Conservation (phyloP, 2,113 vertebrate genomes). For the Todiramphus chloris region DNA sequence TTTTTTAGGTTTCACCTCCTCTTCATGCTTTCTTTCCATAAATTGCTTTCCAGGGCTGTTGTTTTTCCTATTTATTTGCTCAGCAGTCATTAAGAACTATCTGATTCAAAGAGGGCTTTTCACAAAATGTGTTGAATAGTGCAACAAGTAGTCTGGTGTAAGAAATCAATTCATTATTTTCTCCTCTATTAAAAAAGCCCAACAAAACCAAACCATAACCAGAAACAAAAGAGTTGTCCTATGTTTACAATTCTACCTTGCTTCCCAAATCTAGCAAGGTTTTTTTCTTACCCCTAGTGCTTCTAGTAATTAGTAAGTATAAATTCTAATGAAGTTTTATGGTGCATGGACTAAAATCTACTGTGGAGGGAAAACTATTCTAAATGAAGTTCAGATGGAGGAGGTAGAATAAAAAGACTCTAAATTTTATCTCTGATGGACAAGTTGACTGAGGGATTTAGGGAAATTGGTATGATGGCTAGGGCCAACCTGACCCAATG, state of each 20-base stretch:
- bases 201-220: neutral
- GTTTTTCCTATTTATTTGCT: slow-evolving; percentile 38
- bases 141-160: neutral
- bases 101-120: neutral
- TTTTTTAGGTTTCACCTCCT: slow-evolving; percentile 59
- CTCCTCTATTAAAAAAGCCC: neutral
- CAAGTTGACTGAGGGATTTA: neutral
- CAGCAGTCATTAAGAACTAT: slow-evolving; percentile 4
- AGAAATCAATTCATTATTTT: neutral
- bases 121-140: neutral
- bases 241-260: neutral
- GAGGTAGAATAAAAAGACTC: slow-evolving; percentile 8
- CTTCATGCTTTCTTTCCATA: slow-evolving; percentile 30
- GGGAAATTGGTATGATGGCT: neutral
- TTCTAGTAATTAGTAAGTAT: neutral
- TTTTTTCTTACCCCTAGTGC: neutral
- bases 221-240: neutral
- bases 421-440: slow-evolving; percentile 16
- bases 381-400: neutral
- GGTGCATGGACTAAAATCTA: neutral
- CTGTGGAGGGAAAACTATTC: neutral
- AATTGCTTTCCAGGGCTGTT: slow-evolving; percentile 31
- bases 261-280: neutral
- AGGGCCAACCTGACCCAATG: neutral
- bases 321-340: slow-evolving; percentile 36